These are phyloP conservation scores for Pitangus sulphuratus DNA, from an alignment of 2,797 vertebrate genomes.

Conservation along the genomic window DNA sequence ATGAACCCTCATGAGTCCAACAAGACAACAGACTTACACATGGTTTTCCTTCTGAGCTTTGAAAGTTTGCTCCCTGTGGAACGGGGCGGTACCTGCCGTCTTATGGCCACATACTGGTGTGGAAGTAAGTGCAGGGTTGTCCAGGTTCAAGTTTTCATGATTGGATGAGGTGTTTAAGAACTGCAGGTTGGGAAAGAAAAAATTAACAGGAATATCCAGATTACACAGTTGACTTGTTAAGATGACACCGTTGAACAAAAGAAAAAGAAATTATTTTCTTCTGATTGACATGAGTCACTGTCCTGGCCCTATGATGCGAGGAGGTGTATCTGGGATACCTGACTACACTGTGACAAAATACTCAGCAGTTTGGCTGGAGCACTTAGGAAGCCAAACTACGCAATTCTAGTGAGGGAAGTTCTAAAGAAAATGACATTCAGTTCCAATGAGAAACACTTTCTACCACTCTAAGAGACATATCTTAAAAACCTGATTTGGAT, in stretches of 20 bases:
- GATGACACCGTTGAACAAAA: background rate
- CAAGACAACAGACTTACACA: conserved; percentile 80
- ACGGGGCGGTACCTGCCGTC: conserved; percentile 75
- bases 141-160: conserved; percentile 85
- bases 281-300: background rate
- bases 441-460: background rate
- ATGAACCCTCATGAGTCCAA: accelerated
- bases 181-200: conserved; percentile 74
- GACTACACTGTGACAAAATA: background rate
- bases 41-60: conserved; percentile 91
- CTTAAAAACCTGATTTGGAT: background rate
- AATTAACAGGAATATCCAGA: conserved; percentile 1
- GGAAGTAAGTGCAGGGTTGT: conserved; percentile 82
- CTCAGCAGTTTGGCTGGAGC: background rate
- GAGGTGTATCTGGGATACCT: background rate
- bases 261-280: background rate
- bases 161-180: conserved; percentile 91
- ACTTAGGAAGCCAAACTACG: conserved; percentile 34
- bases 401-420: background rate
- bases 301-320: background rate
- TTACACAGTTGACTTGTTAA: background rate
- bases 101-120: conserved; percentile 87
- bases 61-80: conserved; percentile 83
- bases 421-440: background rate
- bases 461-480: background rate